Evolutionary conservation across 2,888 invertebrate genomes (phyloP).

Genomic region (Apamea crenata): DNA sequence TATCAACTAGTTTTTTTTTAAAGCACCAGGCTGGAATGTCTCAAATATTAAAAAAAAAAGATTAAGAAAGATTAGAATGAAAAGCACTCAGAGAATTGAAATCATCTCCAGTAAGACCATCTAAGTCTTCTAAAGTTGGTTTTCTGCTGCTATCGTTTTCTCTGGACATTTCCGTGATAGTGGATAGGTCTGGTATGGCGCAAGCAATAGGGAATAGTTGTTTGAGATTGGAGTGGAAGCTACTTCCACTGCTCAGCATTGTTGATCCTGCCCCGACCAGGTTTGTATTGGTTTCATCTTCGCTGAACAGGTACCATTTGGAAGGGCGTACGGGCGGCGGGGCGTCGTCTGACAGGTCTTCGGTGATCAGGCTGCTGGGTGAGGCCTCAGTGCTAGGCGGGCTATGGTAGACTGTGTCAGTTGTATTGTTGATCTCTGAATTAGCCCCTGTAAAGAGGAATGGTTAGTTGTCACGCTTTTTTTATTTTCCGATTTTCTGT

Average conservation of each 20-base stretch:
- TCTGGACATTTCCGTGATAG: constrained; percentile 84
- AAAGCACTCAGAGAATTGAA: constrained; percentile 67
- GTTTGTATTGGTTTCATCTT: constrained; percentile 80
- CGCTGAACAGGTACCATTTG: constrained; percentile 83
- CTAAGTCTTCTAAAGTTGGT: constrained; percentile 64
- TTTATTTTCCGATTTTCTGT: not conserved
- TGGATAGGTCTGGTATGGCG: constrained; percentile 84
- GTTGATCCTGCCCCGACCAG: constrained; percentile 43
- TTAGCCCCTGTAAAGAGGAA: constrained; percentile 53
- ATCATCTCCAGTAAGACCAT: constrained; percentile 67
- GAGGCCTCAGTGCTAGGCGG: constrained; percentile 65
- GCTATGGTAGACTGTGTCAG: constrained; percentile 68
- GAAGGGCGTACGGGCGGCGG: constrained; percentile 47
- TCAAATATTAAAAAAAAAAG: constrained; percentile 22
- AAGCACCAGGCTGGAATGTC: constrained; percentile 32
- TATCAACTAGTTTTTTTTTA: constrained; percentile 14
- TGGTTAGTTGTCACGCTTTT: not conserved
- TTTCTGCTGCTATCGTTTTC: constrained; percentile 77
- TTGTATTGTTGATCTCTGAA: constrained; percentile 53
- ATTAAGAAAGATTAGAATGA: constrained; percentile 44
- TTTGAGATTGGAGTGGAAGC: constrained; percentile 76
- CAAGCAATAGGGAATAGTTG: constrained; percentile 83
- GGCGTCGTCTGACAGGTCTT: constrained; percentile 80
- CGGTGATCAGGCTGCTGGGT: constrained; percentile 81
- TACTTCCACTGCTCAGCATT: constrained; percentile 53